Evolutionary conservation across 2,888 invertebrate species (phyloP).

Genomic region (Tridacna crocea): DNA sequence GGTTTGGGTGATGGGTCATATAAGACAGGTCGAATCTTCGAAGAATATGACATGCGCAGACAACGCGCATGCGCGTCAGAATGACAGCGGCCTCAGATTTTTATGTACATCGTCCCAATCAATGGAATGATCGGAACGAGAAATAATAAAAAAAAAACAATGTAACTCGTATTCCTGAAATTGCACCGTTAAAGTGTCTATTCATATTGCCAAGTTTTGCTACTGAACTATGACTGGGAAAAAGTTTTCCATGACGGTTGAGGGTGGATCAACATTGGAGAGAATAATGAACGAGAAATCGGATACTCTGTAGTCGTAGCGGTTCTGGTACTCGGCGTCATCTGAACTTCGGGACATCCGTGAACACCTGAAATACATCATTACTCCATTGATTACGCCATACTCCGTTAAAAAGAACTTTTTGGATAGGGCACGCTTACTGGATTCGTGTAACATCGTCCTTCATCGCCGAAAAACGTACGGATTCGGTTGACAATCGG

Average conservation of each 20-base stretch:
- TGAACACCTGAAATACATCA: slow-evolving; percentile 1
- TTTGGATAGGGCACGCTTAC: background rate
- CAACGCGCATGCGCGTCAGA: too few relatives aligned
- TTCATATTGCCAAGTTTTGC: background rate
- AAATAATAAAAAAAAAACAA: too few relatives aligned
- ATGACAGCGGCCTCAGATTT: too few relatives aligned
- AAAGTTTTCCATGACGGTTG: slow-evolving; percentile 49
- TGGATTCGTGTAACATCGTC: too few relatives aligned
- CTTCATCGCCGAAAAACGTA: too few relatives aligned
- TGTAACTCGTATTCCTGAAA: too few relatives aligned
- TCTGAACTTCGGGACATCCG: slow-evolving; percentile 30
- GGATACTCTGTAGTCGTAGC: slow-evolving; percentile 35
- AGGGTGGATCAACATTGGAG: slow-evolving; percentile 51
- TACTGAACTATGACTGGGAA: slow-evolving; percentile 51
- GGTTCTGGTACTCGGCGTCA: slow-evolving; percentile 29
- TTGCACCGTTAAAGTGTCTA: background rate
- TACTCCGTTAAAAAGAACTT: too few relatives aligned
- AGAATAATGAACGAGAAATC: slow-evolving; percentile 48
- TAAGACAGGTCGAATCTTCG: too few relatives aligned
- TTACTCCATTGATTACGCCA: background rate
- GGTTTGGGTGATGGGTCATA: too few relatives aligned
- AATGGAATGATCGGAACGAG: too few relatives aligned
- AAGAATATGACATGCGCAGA: too few relatives aligned
- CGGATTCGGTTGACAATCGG: background rate
- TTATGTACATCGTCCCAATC: too few relatives aligned